Conservation (phyloP, 2,113 vertebrate genomes). For the Gasterosteus nipponicus region DNA sequence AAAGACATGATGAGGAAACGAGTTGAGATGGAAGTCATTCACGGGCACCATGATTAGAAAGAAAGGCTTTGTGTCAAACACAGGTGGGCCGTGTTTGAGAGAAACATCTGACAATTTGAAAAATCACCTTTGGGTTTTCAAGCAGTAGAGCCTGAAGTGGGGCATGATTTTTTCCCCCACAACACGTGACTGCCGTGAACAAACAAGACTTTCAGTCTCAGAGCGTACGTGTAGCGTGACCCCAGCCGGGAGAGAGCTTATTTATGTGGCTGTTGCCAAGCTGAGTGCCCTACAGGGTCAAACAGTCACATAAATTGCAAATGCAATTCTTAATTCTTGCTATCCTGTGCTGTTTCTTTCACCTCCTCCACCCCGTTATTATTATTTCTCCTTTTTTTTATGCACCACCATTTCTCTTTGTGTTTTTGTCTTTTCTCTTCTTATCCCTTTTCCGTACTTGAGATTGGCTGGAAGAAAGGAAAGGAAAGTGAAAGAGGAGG, state of each 20-base stretch:
- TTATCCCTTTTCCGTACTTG: neutral
- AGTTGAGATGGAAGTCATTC: neutral
- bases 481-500: neutral
- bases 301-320: slow-evolving; percentile 12
- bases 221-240: slow-evolving; percentile 6
- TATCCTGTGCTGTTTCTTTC: neutral
- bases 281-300: slow-evolving; percentile 32
- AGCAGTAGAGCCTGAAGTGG: neutral
- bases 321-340: slow-evolving; percentile 11
- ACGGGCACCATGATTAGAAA: neutral
- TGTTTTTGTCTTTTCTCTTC: neutral
- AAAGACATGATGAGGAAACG: neutral
- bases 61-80: neutral
- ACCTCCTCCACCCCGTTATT: neutral
- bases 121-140: neutral
- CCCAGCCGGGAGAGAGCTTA: slow-evolving; percentile 45
- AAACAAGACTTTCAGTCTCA: slow-evolving; percentile 1
- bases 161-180: slow-evolving; percentile 12
- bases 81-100: neutral
- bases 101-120: neutral
- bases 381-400: neutral
- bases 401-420: neutral
- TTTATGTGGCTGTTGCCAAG: slow-evolving; percentile 31
- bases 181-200: slow-evolving; percentile 26
- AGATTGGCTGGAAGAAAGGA: slow-evolving; percentile 13